phyloP scores from a whole-genome alignment of 2,888 invertebrate species.

The Zhengitettix transpicula region DNA sequence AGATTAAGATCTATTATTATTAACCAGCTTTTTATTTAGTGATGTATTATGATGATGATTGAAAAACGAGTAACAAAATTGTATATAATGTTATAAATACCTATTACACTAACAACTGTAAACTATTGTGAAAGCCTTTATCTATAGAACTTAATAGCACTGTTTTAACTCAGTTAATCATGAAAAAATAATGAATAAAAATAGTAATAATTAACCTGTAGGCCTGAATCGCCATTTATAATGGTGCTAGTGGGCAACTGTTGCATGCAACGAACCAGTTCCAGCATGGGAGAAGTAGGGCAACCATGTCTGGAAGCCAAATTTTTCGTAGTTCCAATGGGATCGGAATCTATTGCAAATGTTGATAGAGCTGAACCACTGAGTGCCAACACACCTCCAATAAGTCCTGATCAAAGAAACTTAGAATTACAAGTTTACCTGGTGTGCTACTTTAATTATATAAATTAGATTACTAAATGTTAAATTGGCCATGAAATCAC shows the following conservation, averaged over 20 bases:
- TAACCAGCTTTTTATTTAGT: too few relatives aligned
- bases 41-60: too few relatives aligned
- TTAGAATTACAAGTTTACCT: too few relatives aligned
- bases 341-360: constrained; percentile 47
- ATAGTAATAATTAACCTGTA: constrained; percentile 12
- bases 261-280: constrained; percentile 49
- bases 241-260: constrained; percentile 26
- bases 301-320: constrained; percentile 48
- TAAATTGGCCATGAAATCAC: too few relatives aligned
- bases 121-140: too few relatives aligned
- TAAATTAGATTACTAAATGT: too few relatives aligned
- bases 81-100: too few relatives aligned
- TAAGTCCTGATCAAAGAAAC: constrained; percentile 19
- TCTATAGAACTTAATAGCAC: too few relatives aligned
- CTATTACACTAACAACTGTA: too few relatives aligned
- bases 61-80: too few relatives aligned
- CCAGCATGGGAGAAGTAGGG: constrained; percentile 36
- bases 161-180: not conserved
- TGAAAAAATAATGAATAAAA: not conserved
- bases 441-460: too few relatives aligned
- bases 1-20: not conserved
- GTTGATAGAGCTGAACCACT: constrained; percentile 59
- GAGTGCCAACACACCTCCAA: constrained; percentile 51
- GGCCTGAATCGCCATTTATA: constrained; percentile 20
- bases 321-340: constrained; percentile 39